phyloP scores from a whole-genome alignment of 2,113 vertebrate genomes.

The Zosterops japonicus region DNA sequence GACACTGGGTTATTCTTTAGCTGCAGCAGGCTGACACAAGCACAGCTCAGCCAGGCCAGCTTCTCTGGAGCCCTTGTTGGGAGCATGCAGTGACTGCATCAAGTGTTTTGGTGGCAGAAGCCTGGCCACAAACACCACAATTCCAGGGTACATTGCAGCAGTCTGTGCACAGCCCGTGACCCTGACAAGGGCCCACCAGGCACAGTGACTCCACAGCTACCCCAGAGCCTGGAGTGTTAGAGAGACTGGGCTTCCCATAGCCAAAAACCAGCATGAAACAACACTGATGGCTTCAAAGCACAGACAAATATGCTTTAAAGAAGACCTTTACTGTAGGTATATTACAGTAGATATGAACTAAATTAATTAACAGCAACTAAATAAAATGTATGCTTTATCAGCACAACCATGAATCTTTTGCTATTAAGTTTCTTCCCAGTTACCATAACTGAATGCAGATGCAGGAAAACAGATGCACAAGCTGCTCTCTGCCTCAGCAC shows the following conservation, averaged over 20 bases:
- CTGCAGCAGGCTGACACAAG: not conserved
- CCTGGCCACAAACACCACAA: not conserved
- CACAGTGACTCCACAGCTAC: not conserved
- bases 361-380: not conserved
- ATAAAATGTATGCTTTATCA: not conserved
- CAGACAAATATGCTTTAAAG: not conserved
- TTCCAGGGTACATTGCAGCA: rapidly evolving
- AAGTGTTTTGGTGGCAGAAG: not conserved
- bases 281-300: not conserved
- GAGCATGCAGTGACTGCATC: rapidly evolving
- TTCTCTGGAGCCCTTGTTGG: not conserved
- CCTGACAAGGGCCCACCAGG: not conserved
- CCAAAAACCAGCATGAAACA: not conserved
- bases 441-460: not conserved
- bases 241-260: not conserved
- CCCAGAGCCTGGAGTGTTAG: not conserved
- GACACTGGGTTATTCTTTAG: not conserved
- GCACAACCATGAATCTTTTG: not conserved
- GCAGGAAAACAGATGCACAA: not conserved
- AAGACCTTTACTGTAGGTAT: not conserved
- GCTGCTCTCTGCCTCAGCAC: not conserved
- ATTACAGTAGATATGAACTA: not conserved
- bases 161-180: rapidly evolving
- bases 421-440: not conserved
- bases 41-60: not conserved